Evolutionary conservation across 1,140 invertebrate genomes (phyloP).

Genomic region (Amphibalanus amphitrite): DNA sequence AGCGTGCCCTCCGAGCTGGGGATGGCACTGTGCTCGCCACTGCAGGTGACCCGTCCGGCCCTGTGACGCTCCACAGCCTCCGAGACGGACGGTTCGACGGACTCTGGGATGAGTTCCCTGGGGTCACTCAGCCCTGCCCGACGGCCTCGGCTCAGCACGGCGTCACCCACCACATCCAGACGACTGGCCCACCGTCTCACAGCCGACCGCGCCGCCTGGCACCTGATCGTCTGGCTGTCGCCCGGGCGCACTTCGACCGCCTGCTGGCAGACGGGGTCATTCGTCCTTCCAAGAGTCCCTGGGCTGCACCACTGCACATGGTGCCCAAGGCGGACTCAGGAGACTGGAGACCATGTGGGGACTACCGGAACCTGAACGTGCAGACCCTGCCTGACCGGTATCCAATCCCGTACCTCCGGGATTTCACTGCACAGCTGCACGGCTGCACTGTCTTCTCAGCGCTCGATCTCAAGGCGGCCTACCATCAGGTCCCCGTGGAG

Average conservation of each 20-base stretch:
- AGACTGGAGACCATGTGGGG: constrained; percentile 25
- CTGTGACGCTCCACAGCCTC: too few relatives aligned
- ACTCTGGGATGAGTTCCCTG: too few relatives aligned
- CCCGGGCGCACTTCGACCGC: constrained; percentile 19
- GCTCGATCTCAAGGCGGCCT: constrained; percentile 17
- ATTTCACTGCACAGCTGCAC: constrained; percentile 13
- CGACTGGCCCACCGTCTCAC: constrained; percentile 5
- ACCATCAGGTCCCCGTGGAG: constrained; percentile 19
- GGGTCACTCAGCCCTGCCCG: too few relatives aligned
- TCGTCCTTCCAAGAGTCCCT: constrained; percentile 16
- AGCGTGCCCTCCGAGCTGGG: not conserved
- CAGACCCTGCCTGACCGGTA: constrained; percentile 26
- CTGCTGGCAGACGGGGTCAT: constrained; percentile 17
- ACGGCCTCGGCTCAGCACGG: not conserved
- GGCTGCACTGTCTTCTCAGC: constrained; percentile 16
- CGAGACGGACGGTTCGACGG: too few relatives aligned
- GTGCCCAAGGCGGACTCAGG: constrained; percentile 18
- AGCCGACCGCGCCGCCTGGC: constrained; percentile 20
- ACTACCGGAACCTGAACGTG: constrained; percentile 29
- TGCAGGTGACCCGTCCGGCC: too few relatives aligned
- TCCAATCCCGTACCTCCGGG: constrained; percentile 23
- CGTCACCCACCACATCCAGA: not conserved
- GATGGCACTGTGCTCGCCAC: too few relatives aligned
- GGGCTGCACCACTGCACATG: constrained; percentile 19
- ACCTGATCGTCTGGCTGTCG: constrained; percentile 15